A percentile compares a stretch with the other conserved stretches of the same genome.
Evolutionary conservation across 2,888 invertebrate genomes (phyloP).

Genomic region (Cephus pulcher): DNA sequence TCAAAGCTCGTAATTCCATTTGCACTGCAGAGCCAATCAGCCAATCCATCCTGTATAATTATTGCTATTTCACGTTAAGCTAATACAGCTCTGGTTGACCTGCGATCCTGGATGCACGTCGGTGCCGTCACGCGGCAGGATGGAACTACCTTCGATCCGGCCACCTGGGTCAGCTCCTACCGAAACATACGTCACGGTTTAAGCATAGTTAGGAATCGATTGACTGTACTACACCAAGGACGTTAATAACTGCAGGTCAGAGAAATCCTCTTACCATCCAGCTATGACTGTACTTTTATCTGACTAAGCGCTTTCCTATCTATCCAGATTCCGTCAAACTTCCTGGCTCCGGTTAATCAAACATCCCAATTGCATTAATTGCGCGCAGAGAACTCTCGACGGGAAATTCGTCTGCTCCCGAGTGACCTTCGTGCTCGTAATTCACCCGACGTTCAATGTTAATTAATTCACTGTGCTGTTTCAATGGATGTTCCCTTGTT

Average conservation of each 20-base stretch:
- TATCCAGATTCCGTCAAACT: too few species aligned
- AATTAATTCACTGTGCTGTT: not conserved
- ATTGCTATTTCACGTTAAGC: not conserved
- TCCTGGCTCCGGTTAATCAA: not conserved
- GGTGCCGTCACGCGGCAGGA: not conserved
- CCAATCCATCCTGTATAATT: not conserved
- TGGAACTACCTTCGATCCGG: not conserved
- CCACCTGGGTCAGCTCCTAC: not conserved
- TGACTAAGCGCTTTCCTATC: too few species aligned
- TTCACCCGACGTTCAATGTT: not conserved
- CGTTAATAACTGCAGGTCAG: not conserved
- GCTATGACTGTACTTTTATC: not conserved
- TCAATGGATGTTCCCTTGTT: not conserved
- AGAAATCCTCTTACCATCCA: not conserved
- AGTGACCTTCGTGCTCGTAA: not conserved
- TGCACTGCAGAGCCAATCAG: not conserved
- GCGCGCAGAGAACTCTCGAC: not conserved
- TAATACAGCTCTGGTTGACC: not conserved
- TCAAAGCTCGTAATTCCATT: not conserved
- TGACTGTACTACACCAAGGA: not conserved
- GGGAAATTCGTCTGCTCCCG: not conserved
- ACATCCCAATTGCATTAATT: not conserved
- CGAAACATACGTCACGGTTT: not conserved
- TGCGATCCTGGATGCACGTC: not conserved
- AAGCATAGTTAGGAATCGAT: not conserved